Evolutionary conservation across 2,113 vertebrate species (phyloP), one percentile per base, ranked within the genome.

Genomic region (Brachionichthys hirsutus): DNA sequence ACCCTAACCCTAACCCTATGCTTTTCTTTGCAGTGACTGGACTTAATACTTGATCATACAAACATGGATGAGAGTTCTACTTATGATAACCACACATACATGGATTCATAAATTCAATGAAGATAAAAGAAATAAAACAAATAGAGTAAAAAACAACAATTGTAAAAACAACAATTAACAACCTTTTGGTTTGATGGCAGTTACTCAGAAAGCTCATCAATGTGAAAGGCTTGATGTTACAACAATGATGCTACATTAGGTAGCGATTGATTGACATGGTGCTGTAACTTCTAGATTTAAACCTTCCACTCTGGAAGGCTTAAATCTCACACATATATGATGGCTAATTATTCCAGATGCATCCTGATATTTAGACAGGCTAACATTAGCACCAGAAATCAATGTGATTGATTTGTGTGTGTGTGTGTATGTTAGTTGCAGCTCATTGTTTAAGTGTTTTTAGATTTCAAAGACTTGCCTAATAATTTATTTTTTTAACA

Each of bases 281-380:
- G 68, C 44, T 66, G 48, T 70, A 78, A 85, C 85, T 82, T 83
- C 71, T 67, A 69, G 76, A 80, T 83, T 80, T 75, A 82, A 63
- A 55, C 75, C 77, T 70, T 71, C 75, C 47, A 61, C 58, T 78
- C 43, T 14, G 22, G 63, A 50, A 78, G 78, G 9, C 22, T 13
- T 11, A 44, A 36, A 20, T 34, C 19, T 36, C 49, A 53, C 47
- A 38, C 47, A 20, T 45, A 9, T 24, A 36, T 15, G n/a, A 34
- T 30, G 24, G 17, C 6, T 67, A 40, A 43, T 57, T 57, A 45
- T 30, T 30, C 24, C 3, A 24, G 18, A 54, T 14, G 13, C 52
- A 18, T 30, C 24, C 17, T 35, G 43, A 62, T 19, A 24, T 36
- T 54, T 5, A 45, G 54, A 60, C 48, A 55, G 16, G 9, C 16